phyloP scores from a whole-genome alignment of 2,113 vertebrate genomes.

The Phalacrocorax pelagicus region DNA sequence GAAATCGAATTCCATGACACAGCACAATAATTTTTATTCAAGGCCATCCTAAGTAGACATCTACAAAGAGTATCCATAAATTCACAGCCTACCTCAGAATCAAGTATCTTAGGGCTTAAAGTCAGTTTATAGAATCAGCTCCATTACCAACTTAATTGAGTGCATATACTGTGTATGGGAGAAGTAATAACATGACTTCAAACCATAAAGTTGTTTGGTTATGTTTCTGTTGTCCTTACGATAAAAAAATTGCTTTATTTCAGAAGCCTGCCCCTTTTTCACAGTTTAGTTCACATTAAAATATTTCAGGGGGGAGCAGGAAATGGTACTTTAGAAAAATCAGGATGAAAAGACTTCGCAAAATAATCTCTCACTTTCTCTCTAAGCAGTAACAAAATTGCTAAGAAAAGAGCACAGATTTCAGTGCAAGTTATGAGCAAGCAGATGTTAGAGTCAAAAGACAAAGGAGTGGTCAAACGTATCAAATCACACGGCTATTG shows the following conservation, averaged over 20 bases:
- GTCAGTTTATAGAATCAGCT: not conserved
- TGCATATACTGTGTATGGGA: rapidly evolving
- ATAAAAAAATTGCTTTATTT: not conserved
- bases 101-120: not conserved
- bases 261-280: not conserved
- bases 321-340: not conserved
- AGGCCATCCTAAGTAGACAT: not conserved
- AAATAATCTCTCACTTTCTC: not conserved
- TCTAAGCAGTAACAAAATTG: not conserved
- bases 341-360: not conserved
- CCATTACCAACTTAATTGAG: not conserved
- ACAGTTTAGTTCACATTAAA: not conserved
- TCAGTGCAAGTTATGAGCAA: not conserved
- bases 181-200: not conserved
- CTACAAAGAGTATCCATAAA: not conserved
- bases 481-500: not conserved
- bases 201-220: not conserved
- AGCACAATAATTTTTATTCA: not conserved
- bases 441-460: not conserved
- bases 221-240: not conserved
- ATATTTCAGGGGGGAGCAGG: rapidly evolving
- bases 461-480: not conserved
- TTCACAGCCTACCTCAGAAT: not conserved
- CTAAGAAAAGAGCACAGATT: not conserved
- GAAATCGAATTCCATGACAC: not conserved